A percentile compares a stretch with the other conserved stretches of the same genome.
Evolutionary conservation across 2,113 vertebrate genomes (phyloP).

Genomic region (Protomyctophum bolini): DNA sequence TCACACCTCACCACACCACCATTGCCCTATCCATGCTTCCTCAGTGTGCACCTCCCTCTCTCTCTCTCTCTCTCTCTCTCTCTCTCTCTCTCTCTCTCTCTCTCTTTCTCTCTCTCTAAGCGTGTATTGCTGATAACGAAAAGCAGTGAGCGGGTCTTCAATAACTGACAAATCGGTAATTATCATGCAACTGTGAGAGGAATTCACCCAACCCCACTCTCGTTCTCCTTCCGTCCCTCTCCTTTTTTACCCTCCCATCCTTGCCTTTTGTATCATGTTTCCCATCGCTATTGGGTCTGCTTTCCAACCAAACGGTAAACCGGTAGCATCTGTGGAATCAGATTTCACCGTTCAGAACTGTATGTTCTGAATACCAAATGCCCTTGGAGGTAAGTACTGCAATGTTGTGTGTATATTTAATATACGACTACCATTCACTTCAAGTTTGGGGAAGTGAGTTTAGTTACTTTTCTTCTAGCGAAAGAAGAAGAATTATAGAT

Average conservation of each 20-base stretch:
- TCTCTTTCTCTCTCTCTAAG: constrained; percentile 62
- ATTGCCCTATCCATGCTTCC: constrained; percentile 35
- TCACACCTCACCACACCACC: constrained; percentile 32
- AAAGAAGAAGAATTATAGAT: neutral
- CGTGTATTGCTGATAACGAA: constrained; percentile 85
- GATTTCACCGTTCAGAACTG: neutral
- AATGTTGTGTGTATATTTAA: neutral
- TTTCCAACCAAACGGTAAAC: constrained; percentile 22
- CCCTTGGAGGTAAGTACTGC: constrained; percentile 3
- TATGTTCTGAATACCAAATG: constrained; percentile 11
- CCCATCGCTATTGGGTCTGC: constrained; percentile 20
- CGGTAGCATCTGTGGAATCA: constrained; percentile 21
- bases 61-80: constrained; percentile 7
- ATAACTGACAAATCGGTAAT: constrained; percentile 83
- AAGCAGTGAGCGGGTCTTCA: constrained; percentile 83
- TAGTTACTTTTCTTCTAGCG: constrained; percentile 16
- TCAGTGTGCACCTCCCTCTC: constrained; percentile 24
- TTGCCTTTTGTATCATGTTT: constrained; percentile 53
- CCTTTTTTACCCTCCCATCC: constrained; percentile 22
- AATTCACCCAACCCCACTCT: constrained; percentile 56
- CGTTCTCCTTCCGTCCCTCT: neutral
- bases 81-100: constrained; percentile 54
- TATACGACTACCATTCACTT: neutral
- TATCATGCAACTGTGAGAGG: constrained; percentile 82
- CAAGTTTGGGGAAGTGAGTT: constrained; percentile 4